phyloP scores from a whole-genome alignment of 2,113 vertebrate genomes.

The Anseranas semipalmata region DNA sequence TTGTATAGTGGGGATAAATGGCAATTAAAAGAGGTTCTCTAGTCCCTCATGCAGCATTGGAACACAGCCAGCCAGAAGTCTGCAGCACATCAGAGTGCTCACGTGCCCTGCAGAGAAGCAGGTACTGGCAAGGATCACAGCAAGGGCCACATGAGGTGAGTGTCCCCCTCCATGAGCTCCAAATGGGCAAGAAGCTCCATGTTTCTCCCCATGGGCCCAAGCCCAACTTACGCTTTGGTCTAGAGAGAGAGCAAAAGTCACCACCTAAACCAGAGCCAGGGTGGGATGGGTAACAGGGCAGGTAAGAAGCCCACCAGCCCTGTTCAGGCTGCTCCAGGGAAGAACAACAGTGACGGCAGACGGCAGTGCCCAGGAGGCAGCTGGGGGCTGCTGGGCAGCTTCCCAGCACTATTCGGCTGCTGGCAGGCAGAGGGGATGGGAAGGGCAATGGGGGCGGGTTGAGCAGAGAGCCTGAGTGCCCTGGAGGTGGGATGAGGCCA shows the following conservation, averaged over 20 bases:
- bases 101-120: neutral
- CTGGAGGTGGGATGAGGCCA: neutral
- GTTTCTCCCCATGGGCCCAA: neutral
- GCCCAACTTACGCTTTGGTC: neutral
- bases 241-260: neutral
- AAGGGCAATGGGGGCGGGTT: neutral
- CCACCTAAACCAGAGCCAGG: neutral
- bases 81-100: neutral
- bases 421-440: neutral
- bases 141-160: neutral
- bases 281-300: neutral
- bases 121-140: neutral
- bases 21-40: neutral
- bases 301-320: neutral
- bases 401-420: neutral
- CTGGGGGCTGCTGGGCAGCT: neutral
- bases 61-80: neutral
- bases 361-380: neutral
- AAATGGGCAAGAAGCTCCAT: neutral
- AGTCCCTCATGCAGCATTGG: neutral
- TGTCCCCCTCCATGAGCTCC: neutral
- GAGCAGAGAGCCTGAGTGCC: neutral
- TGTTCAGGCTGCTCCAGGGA: neutral
- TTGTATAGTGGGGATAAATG: constrained; percentile 17
- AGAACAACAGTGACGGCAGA: neutral